Evolutionary conservation across 2,113 vertebrate genomes (phyloP), one percentile per base, ranked within the genome.

Genomic region (Centropristis striata): DNA sequence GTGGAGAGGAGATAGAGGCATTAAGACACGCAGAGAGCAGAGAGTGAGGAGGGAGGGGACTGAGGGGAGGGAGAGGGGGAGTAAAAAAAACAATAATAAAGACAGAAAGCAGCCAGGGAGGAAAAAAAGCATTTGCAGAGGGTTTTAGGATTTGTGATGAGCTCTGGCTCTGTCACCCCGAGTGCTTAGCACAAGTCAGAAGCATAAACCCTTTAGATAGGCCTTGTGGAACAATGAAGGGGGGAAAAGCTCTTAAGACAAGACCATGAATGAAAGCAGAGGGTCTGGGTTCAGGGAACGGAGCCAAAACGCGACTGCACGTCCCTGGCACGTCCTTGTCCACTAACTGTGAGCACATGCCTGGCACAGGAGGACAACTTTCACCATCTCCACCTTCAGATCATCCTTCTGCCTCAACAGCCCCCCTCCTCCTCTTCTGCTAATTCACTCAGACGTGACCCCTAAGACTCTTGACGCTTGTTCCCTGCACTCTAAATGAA

Each of bases 141-240:
- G 81, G 72, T 79, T 88, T 86, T 71, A 73, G 83, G 87, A 87
- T 89, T 90, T 91, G 85, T 71, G 86, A 89, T 53, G 75, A 87
- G 72, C 57, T 81, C 77, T 81, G 82, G 60, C 78, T 76, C 67
- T 82, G 79, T 88, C 77, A 81, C 77, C 64, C 75, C 3, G 12
- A 80, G 76, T 61, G 79, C 78, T 90, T 71, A 84, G 66, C 78
- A 81, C 73, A 79, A 88, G 85, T 86, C 85, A 83, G 70, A 58
- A 44, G 75, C 59, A 74, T 77, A 87, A 89, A 87, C 71, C 83
- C 84, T 87, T 88, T 89, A 75, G 86, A 75, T 58, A 67, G 78
- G 83, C 80, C 76, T 72, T 68, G 78, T 88, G 85, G 41, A 64
- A 85, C 78, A 79, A 86, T 81, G 78, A 75, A 75, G 53, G 25